Evolutionary conservation across 2,113 vertebrate genomes (phyloP), one percentile per base, ranked within the genome.

Genomic region (Amia ocellicauda): DNA sequence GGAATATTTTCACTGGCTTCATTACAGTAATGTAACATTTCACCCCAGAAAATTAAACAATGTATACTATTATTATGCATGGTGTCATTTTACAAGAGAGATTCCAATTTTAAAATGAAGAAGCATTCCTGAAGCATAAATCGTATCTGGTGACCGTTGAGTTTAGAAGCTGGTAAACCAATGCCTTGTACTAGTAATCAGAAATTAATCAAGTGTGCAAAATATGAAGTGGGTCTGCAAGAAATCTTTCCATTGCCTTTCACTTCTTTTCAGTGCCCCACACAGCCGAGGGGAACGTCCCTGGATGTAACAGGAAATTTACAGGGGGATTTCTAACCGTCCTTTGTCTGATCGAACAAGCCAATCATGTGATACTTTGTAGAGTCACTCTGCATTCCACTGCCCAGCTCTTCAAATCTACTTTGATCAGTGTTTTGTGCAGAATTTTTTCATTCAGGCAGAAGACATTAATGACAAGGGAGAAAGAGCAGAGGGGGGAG

Each of bases 361-460:
- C 61, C 65, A 74, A 61, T 47, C 64, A 71, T 65, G 74, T 71
- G 72, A 79, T 68, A 62, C 67, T 63, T 64, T 71, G 71, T 69
- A 76, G 76, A 75, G 83, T 56, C 71, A 74, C 75, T 81, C 77
- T 68, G 83, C 80, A 79, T 81, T 85, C 86, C 83, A 82, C 75
- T 71, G 74, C 74, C 79, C 76, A 69, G 62, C 58, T 61, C 66
- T 67, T 70, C 58, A 69, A 69, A 80, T 78, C 73, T 78, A 81
- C 86, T 85, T 78, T 86, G 85, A 85, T 85, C 82, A 73, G 66
- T 43, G 74, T 75, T 84, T 80, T 82, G 79, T 84, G 78, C 73
- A 76, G 81, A 68, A 74, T 83, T 82, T 11, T 84, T 65, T 70
- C 72, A 73, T 68, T 83, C 83, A 83, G 76, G 82, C 78, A 75